Conservation (phyloP, 2,113 vertebrate species). For the Erpornis zantholeuca region DNA sequence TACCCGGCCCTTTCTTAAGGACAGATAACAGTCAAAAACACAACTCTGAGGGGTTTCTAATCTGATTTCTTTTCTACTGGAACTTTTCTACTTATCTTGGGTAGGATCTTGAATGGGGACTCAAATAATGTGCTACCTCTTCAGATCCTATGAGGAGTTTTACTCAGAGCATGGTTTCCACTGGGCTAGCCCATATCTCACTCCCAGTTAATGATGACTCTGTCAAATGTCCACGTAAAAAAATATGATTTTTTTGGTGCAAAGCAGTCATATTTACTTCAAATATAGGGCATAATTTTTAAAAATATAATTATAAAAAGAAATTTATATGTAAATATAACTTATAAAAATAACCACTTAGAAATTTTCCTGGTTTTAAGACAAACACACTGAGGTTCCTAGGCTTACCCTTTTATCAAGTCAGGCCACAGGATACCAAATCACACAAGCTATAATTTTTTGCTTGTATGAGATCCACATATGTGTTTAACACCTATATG, state of each 20-base stretch:
- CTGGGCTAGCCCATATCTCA: neutral
- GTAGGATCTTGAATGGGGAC: neutral
- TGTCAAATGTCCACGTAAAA: neutral
- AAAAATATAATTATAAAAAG: neutral
- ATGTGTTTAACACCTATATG: neutral
- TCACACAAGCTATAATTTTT: neutral
- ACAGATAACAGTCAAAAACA: neutral
- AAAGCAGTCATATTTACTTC: neutral
- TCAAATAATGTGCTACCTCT: neutral
- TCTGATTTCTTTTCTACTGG: neutral
- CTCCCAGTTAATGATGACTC: neutral
- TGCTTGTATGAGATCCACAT: neutral
- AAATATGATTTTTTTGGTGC: neutral
- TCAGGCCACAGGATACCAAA: neutral
- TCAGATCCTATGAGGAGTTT: neutral
- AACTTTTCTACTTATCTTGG: neutral
- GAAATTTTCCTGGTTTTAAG: neutral
- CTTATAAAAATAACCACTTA: neutral
- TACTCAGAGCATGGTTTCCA: neutral
- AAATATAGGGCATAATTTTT: neutral
- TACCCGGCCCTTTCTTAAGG: neutral
- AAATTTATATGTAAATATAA: neutral
- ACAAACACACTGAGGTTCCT: neutral
- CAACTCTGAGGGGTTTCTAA: neutral
- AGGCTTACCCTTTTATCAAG: neutral